Evolutionary conservation across 2,797 vertebrate genomes (phyloP), one percentile per base, ranked within the genome.

Genomic region (Peromyscus melanophrys): DNA sequence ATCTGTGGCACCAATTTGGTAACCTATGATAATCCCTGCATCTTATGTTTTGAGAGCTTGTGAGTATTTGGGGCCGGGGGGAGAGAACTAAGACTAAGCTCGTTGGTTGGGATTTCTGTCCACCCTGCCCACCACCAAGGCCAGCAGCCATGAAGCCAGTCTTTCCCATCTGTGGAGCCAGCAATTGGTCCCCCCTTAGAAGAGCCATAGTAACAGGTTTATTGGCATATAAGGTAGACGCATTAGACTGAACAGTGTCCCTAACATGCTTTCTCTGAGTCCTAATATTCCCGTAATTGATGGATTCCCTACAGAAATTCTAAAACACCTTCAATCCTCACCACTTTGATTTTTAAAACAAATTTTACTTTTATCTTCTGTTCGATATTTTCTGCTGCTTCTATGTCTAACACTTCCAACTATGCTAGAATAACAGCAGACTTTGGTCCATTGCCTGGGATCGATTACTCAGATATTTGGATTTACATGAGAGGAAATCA

Each of bases 41-140:
- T 90, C 78, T 92, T 97, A 63, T 97, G 95, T 40, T 0, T 97
- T 71, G 91, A 95, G 75, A 97, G 95, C 96, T 46, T 96, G 95
- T 97, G 73, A 98, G 89, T 97, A 92, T 23, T 75, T 55, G 52
- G 52, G 14, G 14, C 52, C 14, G 4, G 9, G 40, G 11, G 37
- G 37, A 37, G 11, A 92, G 12, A 87, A 78, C 0, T 34, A 23
- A 17, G 29, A 31, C 5, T n/a, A 59, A 55, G 14, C n/a, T 88
- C 31, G 23, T 75, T 46, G 9, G 7, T 34, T 77, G 13, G 14
- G 17, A 77, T 67, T 81, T 40, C 19, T 37, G 34, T 37, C 52
- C 71, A n/a, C 11, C 14, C 2, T 81, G 40, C n/a, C 67, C 55
- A 1, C 21, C 91, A 78, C 25, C 34, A 23, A 4, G 3, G 67